phyloP scores from a whole-genome alignment of 1,140 invertebrate genomes.

The Cylas formicarius region DNA sequence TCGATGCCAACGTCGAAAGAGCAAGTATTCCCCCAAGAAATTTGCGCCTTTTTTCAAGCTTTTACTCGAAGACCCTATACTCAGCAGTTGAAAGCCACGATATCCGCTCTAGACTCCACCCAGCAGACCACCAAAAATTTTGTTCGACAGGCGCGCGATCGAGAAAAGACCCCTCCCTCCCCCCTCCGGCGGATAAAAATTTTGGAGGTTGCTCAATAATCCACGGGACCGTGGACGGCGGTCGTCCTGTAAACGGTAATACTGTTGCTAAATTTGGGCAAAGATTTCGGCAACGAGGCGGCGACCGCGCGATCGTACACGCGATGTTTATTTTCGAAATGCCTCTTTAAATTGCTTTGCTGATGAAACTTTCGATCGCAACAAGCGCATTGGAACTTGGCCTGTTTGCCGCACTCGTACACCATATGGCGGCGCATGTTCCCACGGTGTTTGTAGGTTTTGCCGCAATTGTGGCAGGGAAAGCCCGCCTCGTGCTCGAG shows the following conservation, averaged over 20 bases:
- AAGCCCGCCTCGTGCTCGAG: conserved; percentile 38
- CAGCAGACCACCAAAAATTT: no score
- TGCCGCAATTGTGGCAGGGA: conserved; percentile 42
- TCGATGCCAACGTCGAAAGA: no score
- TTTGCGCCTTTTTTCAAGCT: no score
- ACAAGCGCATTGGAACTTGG: conserved; percentile 43
- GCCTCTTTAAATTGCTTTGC: conserved; percentile 45
- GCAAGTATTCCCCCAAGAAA: no score
- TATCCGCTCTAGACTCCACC: no score
- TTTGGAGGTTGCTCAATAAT: no score
- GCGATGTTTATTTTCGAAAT: conserved; percentile 37
- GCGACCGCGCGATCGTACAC: conserved; percentile 6
- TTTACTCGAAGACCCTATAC: no score
- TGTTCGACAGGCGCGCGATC: no score
- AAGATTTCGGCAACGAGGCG: conserved; percentile 3
- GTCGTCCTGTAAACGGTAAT: conserved; percentile 33
- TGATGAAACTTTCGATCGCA: conserved; percentile 46
- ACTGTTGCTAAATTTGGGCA: conserved; percentile 32
- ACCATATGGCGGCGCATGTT: conserved; percentile 43
- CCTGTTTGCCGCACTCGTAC: conserved; percentile 44
- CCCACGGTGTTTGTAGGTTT: conserved; percentile 48
- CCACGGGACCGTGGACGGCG: conserved; percentile 6
- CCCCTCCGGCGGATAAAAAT: no score
- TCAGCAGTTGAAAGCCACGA: no score
- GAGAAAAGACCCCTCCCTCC: no score